Conservation (phyloP, 2,113 vertebrate genomes). For the Galeopterus variegatus region DNA sequence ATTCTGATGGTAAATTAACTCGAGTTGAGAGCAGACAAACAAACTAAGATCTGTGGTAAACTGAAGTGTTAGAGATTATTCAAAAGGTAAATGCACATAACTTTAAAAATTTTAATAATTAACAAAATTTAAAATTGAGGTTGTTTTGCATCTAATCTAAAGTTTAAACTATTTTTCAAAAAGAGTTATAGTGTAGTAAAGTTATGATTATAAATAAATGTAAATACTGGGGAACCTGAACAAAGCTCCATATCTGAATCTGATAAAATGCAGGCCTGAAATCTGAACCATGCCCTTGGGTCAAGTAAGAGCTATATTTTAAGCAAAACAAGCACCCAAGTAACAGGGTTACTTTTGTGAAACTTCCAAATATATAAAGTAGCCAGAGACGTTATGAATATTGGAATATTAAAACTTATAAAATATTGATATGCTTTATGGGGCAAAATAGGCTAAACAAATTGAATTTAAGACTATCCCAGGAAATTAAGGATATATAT, state of each 20-base stretch:
- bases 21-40: background rate
- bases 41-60: background rate
- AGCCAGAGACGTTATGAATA: conserved; percentile 2
- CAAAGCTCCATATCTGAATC: background rate
- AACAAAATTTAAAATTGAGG: conserved; percentile 19
- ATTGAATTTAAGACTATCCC: background rate
- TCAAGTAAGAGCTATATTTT: background rate
- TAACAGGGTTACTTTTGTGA: conserved; percentile 11
- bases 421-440: conserved; percentile 15
- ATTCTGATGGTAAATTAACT: background rate
- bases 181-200: background rate
- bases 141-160: conserved; percentile 18
- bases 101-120: conserved; percentile 33
- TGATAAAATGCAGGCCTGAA: background rate
- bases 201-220: conserved; percentile 4
- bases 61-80: background rate
- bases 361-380: background rate
- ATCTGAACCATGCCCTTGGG: background rate
- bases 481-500: background rate
- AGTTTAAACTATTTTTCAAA: background rate
- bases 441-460: background rate
- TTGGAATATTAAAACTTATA: background rate
- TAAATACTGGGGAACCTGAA: background rate
- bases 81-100: background rate
- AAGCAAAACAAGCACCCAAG: background rate